A percentile compares a stretch with the other conserved stretches of the same genome.
phyloP scores from a whole-genome alignment of 2,797 vertebrate species.

The Ciconia nigra region DNA sequence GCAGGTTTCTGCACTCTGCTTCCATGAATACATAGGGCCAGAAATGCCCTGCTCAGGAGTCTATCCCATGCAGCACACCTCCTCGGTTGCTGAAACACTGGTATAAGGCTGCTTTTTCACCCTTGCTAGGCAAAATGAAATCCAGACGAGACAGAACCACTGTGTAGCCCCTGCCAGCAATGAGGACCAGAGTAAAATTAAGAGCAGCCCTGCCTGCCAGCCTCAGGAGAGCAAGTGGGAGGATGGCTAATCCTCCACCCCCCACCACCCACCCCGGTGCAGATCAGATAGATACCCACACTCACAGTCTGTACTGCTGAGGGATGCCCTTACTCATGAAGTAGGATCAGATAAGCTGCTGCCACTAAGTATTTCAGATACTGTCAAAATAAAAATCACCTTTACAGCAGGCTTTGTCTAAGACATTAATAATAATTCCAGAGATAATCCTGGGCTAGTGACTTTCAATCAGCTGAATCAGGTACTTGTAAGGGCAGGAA shows the following conservation, averaged over 20 bases:
- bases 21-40: background rate
- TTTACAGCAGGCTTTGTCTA: background rate
- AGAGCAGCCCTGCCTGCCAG: background rate
- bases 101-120: background rate
- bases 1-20: background rate
- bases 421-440: background rate
- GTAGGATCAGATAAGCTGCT: background rate
- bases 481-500: background rate
- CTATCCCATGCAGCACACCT: background rate
- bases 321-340: background rate
- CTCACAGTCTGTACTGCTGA: background rate
- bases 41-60: background rate
- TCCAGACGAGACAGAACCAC: background rate
- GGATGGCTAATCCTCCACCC: background rate
- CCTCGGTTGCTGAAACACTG: rapidly evolving
- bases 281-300: background rate
- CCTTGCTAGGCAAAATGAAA: background rate
- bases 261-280: background rate
- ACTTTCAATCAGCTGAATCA: background rate
- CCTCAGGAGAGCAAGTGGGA: background rate
- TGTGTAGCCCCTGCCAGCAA: background rate
- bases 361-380: background rate
- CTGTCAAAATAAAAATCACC: background rate
- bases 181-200: background rate
- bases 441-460: background rate